Percentiles rank a stretch among this genome's conserved stretches.
Evolutionary conservation across 2,797 vertebrate species (phyloP).

Genomic region (Microctenopoma stevenorrisi): DNA sequence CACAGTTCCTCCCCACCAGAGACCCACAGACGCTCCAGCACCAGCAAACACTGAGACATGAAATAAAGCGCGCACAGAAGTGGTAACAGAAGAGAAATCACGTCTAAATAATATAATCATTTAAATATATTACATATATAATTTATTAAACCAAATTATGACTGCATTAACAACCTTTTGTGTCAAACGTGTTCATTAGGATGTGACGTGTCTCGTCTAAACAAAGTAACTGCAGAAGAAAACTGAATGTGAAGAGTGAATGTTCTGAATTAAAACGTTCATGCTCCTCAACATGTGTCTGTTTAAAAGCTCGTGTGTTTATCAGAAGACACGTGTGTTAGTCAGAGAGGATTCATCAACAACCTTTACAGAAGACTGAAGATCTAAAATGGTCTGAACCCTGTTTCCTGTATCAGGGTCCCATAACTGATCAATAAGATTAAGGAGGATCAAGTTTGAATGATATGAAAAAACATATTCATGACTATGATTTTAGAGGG

Average conservation of each 20-base stretch:
- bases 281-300: too few relatives aligned
- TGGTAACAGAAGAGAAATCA: too few relatives aligned
- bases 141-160: not conserved
- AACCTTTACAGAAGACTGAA: constrained; percentile 96
- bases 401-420: constrained; percentile 89
- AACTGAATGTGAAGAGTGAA: not conserved
- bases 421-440: constrained; percentile 85
- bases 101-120: too few relatives aligned
- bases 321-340: not conserved
- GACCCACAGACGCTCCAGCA: constrained; percentile 90
- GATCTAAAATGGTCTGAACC: constrained; percentile 88
- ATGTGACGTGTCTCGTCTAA: not conserved
- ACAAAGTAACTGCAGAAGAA: constrained; percentile 4
- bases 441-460: constrained; percentile 55
- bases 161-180: constrained; percentile 23
- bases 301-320: too few relatives aligned
- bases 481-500: not conserved
- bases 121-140: too few relatives aligned
- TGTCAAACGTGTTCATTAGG: constrained; percentile 33
- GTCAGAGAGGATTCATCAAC: not conserved
- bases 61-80: not conserved
- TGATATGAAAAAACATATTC: not conserved
- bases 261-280: too few relatives aligned
- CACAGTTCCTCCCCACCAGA: constrained; percentile 93
- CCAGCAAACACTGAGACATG: constrained; percentile 88